phyloP scores from a whole-genome alignment of 2,797 vertebrate species.

The Urosaurus nigricauda region DNA sequence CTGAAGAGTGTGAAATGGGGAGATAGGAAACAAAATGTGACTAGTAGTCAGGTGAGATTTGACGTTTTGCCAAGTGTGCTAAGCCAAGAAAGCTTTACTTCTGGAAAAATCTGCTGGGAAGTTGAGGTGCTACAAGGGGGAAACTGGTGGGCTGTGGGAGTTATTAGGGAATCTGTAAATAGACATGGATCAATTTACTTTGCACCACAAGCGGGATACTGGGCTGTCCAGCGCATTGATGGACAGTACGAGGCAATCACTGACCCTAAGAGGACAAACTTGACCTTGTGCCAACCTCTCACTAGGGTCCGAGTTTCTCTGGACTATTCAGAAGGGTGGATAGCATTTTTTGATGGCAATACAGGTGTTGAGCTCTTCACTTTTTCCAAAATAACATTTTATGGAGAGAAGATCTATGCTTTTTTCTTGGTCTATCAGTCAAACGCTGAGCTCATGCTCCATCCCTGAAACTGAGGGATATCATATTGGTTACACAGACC shows the following conservation, averaged over 20 bases:
- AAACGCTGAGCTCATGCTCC: neutral
- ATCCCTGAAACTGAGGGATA: neutral
- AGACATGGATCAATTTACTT: neutral
- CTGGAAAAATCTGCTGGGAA: slow-evolving; percentile 16
- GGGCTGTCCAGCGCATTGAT: neutral
- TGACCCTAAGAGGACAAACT: neutral
- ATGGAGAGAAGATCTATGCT: neutral
- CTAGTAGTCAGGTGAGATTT: neutral
- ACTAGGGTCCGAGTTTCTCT: slow-evolving; percentile 2
- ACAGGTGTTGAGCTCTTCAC: neutral
- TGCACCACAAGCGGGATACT: neutral
- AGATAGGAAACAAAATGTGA: neutral
- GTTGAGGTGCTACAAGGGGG: neutral
- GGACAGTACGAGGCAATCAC: slow-evolving; percentile 1
- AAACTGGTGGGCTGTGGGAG: slow-evolving; percentile 9
- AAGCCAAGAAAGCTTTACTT: neutral
- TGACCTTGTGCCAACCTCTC: neutral
- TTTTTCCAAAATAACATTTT: neutral
- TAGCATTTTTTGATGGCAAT: slow-evolving; percentile 13
- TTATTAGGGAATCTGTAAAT: neutral
- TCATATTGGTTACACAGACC: neutral
- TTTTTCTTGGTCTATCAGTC: neutral
- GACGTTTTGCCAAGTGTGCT: neutral
- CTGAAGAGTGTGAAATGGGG: slow-evolving; percentile 21
- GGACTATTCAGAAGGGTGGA: neutral